These are phyloP conservation scores for Acrossocheilus fasciatus DNA, from an alignment of 2,797 vertebrate species.

Conservation along the genomic window DNA sequence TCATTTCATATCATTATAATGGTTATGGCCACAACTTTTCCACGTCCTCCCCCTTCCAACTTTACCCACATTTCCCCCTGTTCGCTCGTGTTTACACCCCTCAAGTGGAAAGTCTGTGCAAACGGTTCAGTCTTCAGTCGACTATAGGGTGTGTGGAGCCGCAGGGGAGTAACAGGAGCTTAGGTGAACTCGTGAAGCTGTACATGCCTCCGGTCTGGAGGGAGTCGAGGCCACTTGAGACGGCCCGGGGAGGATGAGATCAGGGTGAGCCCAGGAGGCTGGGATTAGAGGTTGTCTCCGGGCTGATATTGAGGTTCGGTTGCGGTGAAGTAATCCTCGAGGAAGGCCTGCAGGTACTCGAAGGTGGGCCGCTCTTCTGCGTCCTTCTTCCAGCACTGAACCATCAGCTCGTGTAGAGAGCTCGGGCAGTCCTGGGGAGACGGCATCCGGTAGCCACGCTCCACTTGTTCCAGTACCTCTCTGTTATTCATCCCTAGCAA, in stretches of 20 bases:
- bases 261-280: conserved; percentile 42
- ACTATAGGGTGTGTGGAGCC: conserved; percentile 29
- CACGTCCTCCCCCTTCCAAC: neutral
- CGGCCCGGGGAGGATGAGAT: conserved; percentile 22
- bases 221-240: conserved; percentile 51
- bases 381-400: conserved; percentile 98
- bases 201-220: conserved; percentile 63
- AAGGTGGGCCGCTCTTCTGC: conserved; percentile 96
- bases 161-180: conserved; percentile 9
- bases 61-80: conserved; percentile 34
- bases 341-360: conserved; percentile 96
- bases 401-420: conserved; percentile 96
- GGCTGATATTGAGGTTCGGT: conserved; percentile 98
- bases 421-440: conserved; percentile 93
- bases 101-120: neutral
- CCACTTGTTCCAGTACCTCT: conserved; percentile 98
- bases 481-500: conserved; percentile 95
- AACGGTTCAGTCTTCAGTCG: neutral
- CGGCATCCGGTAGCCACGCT: conserved; percentile 95
- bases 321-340: conserved; percentile 98
- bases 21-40: conserved; percentile 29
- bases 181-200: conserved; percentile 63
- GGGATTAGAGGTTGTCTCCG: conserved; percentile 93
- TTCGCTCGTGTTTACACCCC: conserved; percentile 12
- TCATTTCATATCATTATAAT: conserved; percentile 63